These are phyloP conservation scores for Chaunax sp. DNA, from an alignment of 2,797 vertebrate genomes.

Conservation along the genomic window DNA sequence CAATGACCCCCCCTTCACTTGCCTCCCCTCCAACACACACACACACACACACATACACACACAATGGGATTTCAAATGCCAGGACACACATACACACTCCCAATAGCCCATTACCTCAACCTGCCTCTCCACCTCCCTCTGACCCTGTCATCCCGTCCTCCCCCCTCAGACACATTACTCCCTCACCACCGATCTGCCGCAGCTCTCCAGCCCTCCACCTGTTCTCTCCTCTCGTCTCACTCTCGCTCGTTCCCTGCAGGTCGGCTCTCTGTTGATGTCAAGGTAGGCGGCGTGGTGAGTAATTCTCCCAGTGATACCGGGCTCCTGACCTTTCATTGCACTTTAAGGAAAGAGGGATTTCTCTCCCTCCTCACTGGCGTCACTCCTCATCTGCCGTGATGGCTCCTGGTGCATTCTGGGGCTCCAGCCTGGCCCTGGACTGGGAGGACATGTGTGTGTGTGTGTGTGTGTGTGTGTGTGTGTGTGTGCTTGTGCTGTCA, in stretches of 20 bases:
- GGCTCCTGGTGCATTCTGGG: conserved; percentile 71
- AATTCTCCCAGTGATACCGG: conserved; percentile 78
- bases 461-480: conserved; percentile 30
- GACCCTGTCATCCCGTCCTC: conserved; percentile 71
- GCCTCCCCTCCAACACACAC: background rate
- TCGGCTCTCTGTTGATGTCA: conserved; percentile 61
- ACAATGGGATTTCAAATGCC: conserved; percentile 35
- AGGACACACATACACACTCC: conserved; percentile 51
- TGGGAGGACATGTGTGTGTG: conserved; percentile 12
- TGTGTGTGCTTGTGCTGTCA: conserved; percentile 63
- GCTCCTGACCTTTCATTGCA: conserved; percentile 79
- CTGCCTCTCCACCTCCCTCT: conserved; percentile 67
- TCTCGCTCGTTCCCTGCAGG: conserved; percentile 48
- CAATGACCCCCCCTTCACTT: conserved; percentile 13
- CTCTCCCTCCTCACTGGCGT: conserved; percentile 61
- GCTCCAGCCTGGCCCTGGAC: conserved; percentile 42
- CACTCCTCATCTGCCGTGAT: conserved; percentile 75
- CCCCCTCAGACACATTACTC: conserved; percentile 69
- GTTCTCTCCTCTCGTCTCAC: conserved; percentile 53
- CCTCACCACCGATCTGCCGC: conserved; percentile 64
- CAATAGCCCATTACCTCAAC: conserved; percentile 74
- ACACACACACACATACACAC: conserved; percentile 12
- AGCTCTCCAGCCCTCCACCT: conserved; percentile 68
- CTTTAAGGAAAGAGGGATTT: conserved; percentile 77
- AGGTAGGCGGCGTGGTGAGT: conserved; percentile 68